Percentiles rank a stretch among this genome's conserved stretches.
Evolutionary conservation across 2,888 invertebrate genomes (phyloP).

Genomic region (Monoplex corrugatus): DNA sequence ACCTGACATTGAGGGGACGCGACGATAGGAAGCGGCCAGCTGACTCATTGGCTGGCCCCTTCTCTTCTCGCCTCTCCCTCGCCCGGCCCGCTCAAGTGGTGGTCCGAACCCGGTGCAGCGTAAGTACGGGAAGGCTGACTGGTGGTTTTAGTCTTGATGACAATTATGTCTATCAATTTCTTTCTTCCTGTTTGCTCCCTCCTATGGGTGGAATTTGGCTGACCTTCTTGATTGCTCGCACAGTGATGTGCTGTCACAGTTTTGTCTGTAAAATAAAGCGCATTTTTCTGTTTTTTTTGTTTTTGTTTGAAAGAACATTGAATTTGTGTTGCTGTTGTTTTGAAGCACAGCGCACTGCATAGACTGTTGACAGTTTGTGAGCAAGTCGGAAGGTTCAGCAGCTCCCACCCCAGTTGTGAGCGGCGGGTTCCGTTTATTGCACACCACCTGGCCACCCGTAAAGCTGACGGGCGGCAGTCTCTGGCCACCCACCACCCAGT

Average conservation of each 20-base stretch:
- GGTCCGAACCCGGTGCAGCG: slow-evolving; percentile 43
- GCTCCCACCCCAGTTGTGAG: slow-evolving; percentile 45
- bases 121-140: slow-evolving; percentile 50
- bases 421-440: slow-evolving; percentile 24
- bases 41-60: slow-evolving; percentile 49
- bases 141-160: slow-evolving; percentile 37
- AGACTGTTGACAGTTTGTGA: slow-evolving; percentile 25
- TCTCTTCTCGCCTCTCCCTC: slow-evolving; percentile 52
- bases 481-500: slow-evolving; percentile 21
- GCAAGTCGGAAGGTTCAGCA: slow-evolving; percentile 39
- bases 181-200: slow-evolving; percentile 34
- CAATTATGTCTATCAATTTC: background rate
- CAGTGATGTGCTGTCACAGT: background rate
- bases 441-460: slow-evolving; percentile 48
- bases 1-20: slow-evolving; percentile 42
- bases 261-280: background rate
- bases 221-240: slow-evolving; percentile 41
- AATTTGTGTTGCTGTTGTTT: background rate
- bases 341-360: background rate
- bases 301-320: background rate
- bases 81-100: slow-evolving; percentile 43
- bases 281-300: background rate
- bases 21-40: slow-evolving; percentile 53
- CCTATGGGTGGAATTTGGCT: slow-evolving; percentile 46
- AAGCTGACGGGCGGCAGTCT: slow-evolving; percentile 37